A percentile compares a stretch with the other conserved stretches of the same genome.
phyloP scores from a whole-genome alignment of 2,797 vertebrate species.

The Phrynocephalus guinanensis region DNA sequence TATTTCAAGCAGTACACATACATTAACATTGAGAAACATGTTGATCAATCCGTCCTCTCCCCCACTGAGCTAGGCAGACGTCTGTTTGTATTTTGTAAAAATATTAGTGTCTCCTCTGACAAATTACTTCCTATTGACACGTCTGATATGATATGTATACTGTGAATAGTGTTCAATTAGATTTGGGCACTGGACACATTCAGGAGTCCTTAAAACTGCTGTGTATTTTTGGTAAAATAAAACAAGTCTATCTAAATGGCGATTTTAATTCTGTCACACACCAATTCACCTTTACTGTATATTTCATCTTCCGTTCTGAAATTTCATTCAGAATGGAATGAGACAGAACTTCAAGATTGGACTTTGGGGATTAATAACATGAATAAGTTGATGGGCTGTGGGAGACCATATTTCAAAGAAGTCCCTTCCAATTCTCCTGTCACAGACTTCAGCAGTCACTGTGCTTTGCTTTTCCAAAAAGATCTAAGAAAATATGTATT shows the following conservation, averaged over 20 bases:
- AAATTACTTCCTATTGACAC: neutral
- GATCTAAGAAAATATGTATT: constrained; percentile 69
- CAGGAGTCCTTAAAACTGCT: constrained; percentile 59
- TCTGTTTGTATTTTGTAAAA: neutral
- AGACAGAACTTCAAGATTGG: constrained; percentile 67
- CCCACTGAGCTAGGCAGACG: neutral
- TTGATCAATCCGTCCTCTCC: neutral
- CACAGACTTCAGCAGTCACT: constrained; percentile 58
- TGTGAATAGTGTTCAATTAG: neutral
- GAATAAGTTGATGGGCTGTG: constrained; percentile 70
- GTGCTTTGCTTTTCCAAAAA: constrained; percentile 64
- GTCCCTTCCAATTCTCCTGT: constrained; percentile 47
- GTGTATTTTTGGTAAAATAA: constrained; percentile 25
- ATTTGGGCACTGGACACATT: neutral
- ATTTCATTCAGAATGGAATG: constrained; percentile 64
- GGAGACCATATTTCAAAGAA: constrained; percentile 55
- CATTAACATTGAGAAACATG: neutral
- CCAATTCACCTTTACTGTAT: constrained; percentile 67
- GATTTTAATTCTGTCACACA: constrained; percentile 67
- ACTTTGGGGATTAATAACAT: constrained; percentile 67
- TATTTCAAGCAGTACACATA: neutral
- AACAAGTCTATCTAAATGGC: constrained; percentile 53
- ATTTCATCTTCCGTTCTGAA: constrained; percentile 51
- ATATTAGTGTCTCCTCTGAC: neutral
- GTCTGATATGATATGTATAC: too few relatives aligned